Base-by-base conservation (phyloP, 2,113 vertebrate genomes). In the Planiliza haematocheilus region DNA sequence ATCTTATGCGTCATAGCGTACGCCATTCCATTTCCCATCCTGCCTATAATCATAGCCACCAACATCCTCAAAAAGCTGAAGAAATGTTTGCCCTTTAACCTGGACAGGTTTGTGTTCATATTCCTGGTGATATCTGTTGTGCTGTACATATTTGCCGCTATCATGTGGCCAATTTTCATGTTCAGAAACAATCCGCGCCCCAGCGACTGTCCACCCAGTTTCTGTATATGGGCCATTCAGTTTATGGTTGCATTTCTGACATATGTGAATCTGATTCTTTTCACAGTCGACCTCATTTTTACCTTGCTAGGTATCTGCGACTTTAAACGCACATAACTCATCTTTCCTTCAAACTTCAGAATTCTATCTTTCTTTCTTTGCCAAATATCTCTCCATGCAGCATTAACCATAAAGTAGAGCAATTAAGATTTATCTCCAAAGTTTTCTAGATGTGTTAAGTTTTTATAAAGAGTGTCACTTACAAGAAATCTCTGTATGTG, bases 201-300 rank as follows among this genome's bases (percentile, higher is more conserved):
- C 10, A 66, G 53, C 0, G 0, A 7, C 13, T 70, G 20, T 2
- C 0, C 85, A 1, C 64, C 78, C n/a, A 79, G 77, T 67, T 85
- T 8, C 51, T 92, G 93, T 49, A 0, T 0, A 5, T 95, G 94
- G 94, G 49, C 93, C 85, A 93, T 87, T 59, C 2, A 60, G 43
- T 91, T 96, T 18, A 93, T 94, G 8, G 70, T 95, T 34, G 90
- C 94, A 4, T 91, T 96, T 75, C 74, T 95, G 42, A 95, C 94
- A 13, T 94, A 92, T 57, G 91, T 95, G 34, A 96, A 96, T 86
- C 90, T 97, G 37, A 73, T 93, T 3, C 92, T 95, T 37, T 96
- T 95, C 52, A 49, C 83, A 10, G 58, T 95, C 43, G 95, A 97
- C 77, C 80, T 95, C 0, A 48, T 94, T 41, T 95, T 95, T 43